These are phyloP conservation scores for Darevskia nairensis DNA, from an alignment of 2,797 vertebrate species.

Conservation along the genomic window DNA sequence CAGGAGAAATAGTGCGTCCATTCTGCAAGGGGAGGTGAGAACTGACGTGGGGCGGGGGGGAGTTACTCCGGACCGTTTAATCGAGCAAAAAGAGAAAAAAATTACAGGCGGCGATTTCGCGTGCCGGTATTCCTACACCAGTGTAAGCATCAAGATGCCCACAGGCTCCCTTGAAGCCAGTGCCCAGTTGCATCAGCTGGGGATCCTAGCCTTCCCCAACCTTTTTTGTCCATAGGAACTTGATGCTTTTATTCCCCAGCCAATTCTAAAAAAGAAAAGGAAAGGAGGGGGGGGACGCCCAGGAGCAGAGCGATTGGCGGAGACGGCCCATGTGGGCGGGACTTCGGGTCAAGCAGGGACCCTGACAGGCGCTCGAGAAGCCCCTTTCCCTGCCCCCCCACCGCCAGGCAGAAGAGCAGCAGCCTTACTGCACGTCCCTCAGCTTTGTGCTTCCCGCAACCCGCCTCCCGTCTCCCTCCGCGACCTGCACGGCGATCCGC, in stretches of 20 bases:
- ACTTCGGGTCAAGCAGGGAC: background rate
- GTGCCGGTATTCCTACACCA: background rate
- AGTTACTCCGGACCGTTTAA: no score
- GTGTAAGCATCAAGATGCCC: background rate
- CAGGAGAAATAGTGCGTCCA: background rate
- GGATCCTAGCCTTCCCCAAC: background rate
- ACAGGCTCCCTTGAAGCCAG: background rate
- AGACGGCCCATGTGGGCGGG: background rate
- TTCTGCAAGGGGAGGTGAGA: background rate
- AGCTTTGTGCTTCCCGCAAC: background rate
- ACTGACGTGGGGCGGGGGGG: no score
- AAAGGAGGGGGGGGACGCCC: background rate
- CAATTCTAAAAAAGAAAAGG: background rate
- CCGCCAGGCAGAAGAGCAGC: background rate
- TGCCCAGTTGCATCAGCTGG: background rate
- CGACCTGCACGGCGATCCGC: background rate
- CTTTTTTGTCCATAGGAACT: background rate
- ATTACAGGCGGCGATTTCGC: background rate
- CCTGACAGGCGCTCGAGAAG: background rate
- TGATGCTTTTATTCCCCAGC: background rate
- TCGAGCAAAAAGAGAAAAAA: no score
- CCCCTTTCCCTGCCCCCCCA: constrained; percentile 1
- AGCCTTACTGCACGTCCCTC: constrained; percentile 14
- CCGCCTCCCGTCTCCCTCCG: background rate
- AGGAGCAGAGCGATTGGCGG: background rate